Conservation (phyloP, 2,888 invertebrate genomes). For the Scaptomyza reducta region DNA sequence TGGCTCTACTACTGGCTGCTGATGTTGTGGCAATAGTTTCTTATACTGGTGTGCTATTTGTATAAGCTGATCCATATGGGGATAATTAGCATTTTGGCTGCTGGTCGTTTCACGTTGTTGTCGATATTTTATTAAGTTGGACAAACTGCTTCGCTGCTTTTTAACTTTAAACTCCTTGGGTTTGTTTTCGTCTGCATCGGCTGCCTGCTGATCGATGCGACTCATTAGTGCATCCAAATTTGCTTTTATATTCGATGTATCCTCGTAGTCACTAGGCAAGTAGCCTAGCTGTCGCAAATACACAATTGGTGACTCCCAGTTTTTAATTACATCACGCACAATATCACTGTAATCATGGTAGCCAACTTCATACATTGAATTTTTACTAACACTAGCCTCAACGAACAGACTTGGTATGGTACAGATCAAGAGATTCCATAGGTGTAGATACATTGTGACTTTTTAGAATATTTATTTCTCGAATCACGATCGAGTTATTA, state of each 20-base stretch:
- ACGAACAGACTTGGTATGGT: background rate
- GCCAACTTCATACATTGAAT: slow-evolving; percentile 31
- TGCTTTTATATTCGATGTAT: slow-evolving; percentile 60
- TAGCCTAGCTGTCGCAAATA: slow-evolving; percentile 55
- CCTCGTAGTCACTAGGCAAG: slow-evolving; percentile 55
- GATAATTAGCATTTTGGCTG: slow-evolving; percentile 1
- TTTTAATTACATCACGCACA: slow-evolving; percentile 54
- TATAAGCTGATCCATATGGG: slow-evolving; percentile 32
- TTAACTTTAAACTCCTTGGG: background rate
- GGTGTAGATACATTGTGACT: slow-evolving; percentile 30
- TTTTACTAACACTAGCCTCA: slow-evolving; percentile 5
- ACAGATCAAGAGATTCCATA: slow-evolving; percentile 31
- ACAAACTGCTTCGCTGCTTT: slow-evolving; percentile 1
- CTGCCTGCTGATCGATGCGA: slow-evolving; percentile 36
- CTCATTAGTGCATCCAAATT: slow-evolving; percentile 55
- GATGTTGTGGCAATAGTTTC: background rate
- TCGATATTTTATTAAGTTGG: background rate
- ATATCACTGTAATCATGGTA: slow-evolving; percentile 46
- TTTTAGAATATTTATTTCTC: background rate
- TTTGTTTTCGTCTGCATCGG: background rate
- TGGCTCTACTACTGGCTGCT: background rate
- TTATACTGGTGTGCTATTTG: background rate
- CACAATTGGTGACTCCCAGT: slow-evolving; percentile 63
- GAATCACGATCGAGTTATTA: background rate
- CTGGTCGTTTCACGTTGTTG: background rate